Percentiles rank a stretch among this genome's conserved stretches.
Evolutionary conservation across 1,140 invertebrate genomes (phyloP).

Genomic region (Cyclina sinensis): DNA sequence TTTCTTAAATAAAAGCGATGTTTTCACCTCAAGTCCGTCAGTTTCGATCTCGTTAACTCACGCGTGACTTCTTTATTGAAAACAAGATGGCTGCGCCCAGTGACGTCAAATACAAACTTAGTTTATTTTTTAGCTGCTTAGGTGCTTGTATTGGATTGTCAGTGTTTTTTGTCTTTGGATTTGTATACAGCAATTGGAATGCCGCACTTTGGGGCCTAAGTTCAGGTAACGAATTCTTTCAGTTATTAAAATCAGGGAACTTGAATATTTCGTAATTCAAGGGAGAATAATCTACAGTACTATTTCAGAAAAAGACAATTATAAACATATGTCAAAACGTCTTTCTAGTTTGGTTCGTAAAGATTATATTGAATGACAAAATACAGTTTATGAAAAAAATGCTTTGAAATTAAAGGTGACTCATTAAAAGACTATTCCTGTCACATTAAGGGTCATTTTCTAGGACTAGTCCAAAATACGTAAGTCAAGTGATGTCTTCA

Average conservation of each 20-base stretch:
- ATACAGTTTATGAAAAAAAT: no score
- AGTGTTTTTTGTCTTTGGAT: constrained; percentile 43
- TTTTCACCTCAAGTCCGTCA: no score
- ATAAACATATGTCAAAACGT: no score
- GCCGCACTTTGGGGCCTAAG: constrained; percentile 41
- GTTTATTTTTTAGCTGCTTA: constrained; percentile 43
- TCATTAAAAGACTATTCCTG: no score
- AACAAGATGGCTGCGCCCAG: constrained; percentile 43
- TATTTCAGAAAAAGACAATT: no score
- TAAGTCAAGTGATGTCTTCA: no score
- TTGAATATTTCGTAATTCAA: background rate
- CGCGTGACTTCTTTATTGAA: background rate
- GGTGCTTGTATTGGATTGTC: constrained; percentile 53
- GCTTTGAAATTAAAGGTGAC: no score
- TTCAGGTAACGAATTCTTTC: constrained; percentile 36
- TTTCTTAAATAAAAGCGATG: background rate
- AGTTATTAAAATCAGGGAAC: background rate
- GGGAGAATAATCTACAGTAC: no score
- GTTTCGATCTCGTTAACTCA: background rate
- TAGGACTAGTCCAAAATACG: no score
- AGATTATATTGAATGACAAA: no score
- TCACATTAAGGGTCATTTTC: no score
- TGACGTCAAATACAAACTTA: background rate
- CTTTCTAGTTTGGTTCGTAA: no score
- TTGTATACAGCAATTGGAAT: constrained; percentile 54